A percentile compares a stretch with the other conserved stretches of the same genome.
These are phyloP conservation scores for Shargacucullia verbasci DNA, from an alignment of 2,888 invertebrate species.

Conservation along the genomic window DNA sequence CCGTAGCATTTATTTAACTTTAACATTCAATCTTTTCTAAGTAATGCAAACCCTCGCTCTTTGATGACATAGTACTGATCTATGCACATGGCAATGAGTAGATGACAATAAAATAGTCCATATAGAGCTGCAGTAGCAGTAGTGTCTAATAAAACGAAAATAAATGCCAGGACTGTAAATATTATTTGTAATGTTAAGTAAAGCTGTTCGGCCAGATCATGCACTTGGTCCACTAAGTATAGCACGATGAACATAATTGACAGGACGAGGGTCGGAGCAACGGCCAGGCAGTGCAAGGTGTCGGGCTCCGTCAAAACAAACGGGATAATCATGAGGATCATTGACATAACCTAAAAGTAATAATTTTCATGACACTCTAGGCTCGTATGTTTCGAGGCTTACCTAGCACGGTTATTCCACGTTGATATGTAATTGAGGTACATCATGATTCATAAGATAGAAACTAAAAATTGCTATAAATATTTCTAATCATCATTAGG, in stretches of 20 bases:
- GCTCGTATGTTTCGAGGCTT: conserved; percentile 33
- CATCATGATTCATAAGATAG: too few relatives aligned
- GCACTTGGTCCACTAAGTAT: conserved; percentile 84
- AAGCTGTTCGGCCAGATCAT: conserved; percentile 80
- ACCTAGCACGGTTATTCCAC: conserved; percentile 10
- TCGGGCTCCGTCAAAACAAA: conserved; percentile 72
- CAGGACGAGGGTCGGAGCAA: conserved; percentile 78
- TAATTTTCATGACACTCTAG: conserved; percentile 66
- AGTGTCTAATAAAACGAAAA: conserved; percentile 54
- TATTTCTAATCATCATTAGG: too few relatives aligned
- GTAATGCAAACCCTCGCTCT: conserved; percentile 72
- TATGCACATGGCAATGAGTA: conserved; percentile 74
- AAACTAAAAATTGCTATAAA: too few relatives aligned
- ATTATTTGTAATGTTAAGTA: conserved; percentile 72
- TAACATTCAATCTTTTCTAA: conserved; percentile 53
- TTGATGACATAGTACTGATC: conserved; percentile 75
- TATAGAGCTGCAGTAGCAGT: conserved; percentile 66
- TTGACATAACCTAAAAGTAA: conserved; percentile 85
- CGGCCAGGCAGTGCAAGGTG: conserved; percentile 77
- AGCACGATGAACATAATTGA: conserved; percentile 80
- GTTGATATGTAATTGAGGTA: neutral
- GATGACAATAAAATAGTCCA: conserved; percentile 77
- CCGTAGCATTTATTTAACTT: conserved; percentile 62
- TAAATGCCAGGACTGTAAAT: conserved; percentile 65
- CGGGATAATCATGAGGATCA: conserved; percentile 82